These are phyloP conservation scores for Dicyrtoma fusca DNA, from an alignment of 2,888 invertebrate species.

Conservation along the genomic window DNA sequence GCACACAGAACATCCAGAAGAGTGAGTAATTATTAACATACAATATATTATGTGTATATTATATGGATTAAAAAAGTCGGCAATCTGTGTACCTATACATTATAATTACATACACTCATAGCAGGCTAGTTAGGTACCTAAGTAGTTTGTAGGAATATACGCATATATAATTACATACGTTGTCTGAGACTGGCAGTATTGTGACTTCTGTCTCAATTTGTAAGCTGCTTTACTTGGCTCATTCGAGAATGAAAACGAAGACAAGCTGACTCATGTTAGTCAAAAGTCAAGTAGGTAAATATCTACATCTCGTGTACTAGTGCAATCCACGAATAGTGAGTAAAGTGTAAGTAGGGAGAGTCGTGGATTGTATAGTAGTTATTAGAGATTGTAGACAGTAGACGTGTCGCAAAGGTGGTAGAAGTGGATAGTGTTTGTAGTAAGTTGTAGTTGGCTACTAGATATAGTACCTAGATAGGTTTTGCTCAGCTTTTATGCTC, in stretches of 20 bases:
- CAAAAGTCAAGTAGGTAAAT: background rate
- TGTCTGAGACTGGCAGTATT: conserved; percentile 22
- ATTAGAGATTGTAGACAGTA: background rate
- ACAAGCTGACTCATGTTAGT: conserved; percentile 31
- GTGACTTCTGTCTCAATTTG: conserved; percentile 33
- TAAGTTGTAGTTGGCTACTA: background rate
- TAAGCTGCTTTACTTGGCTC: conserved; percentile 36
- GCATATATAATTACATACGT: background rate
- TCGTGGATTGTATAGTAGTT: background rate
- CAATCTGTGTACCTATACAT: conserved; percentile 4
- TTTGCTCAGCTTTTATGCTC: background rate
- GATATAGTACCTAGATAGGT: background rate
- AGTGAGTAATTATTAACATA: conserved; percentile 18
- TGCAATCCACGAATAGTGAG: too few relatives aligned
- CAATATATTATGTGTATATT: conserved; percentile 6
- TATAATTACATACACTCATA: too few relatives aligned
- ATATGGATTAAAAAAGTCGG: conserved; percentile 26
- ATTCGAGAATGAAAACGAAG: conserved; percentile 25
- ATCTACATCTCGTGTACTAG: too few relatives aligned
- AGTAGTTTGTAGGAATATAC: too few relatives aligned
- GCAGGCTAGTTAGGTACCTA: too few relatives aligned
- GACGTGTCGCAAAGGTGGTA: conserved; percentile 19
- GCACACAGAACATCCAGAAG: background rate
- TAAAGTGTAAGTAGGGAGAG: too few relatives aligned
- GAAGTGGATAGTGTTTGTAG: conserved; percentile 3